Conservation (phyloP, 2,797 vertebrate species). For the Chaunax sp. region DNA sequence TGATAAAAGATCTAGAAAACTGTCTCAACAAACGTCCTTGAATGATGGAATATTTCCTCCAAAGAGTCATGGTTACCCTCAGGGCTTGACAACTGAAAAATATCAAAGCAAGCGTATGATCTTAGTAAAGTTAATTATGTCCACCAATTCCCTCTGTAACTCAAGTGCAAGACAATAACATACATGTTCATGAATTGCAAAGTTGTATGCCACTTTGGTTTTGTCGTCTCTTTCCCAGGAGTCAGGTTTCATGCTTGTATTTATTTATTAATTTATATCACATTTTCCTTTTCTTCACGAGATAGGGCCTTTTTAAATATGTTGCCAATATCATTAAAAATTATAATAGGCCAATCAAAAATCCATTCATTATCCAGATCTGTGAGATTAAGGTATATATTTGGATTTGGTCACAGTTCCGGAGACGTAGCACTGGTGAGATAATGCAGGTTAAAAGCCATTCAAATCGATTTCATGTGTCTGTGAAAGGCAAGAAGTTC, state of each 20-base stretch:
- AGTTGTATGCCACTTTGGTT: constrained; percentile 2
- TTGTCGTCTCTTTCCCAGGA: constrained; percentile 1
- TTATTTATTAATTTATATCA: too few relatives aligned
- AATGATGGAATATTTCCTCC: constrained; percentile 51
- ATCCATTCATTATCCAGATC: too few relatives aligned
- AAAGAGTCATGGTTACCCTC: constrained; percentile 38
- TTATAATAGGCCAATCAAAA: too few relatives aligned
- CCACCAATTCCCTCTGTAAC: constrained; percentile 7
- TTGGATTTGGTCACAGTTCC: too few relatives aligned
- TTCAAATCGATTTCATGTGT: too few relatives aligned
- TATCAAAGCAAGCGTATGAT: constrained; percentile 57
- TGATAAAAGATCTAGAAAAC: constrained; percentile 11
- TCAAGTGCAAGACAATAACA: constrained; percentile 33
- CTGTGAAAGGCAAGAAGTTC: too few relatives aligned
- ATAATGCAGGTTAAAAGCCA: too few relatives aligned
- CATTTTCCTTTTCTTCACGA: too few relatives aligned
- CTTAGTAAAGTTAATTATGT: constrained; percentile 35
- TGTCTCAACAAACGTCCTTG: constrained; percentile 7
- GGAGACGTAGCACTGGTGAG: too few relatives aligned
- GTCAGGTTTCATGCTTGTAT: background rate
- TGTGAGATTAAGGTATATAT: too few relatives aligned
- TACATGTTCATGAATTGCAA: constrained; percentile 34
- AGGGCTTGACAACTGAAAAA: constrained; percentile 26
- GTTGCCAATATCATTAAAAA: too few relatives aligned
- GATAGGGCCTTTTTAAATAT: background rate